These are phyloP conservation scores for Channa striata DNA, from an alignment of 2,797 vertebrate species.

Conservation along the genomic window DNA sequence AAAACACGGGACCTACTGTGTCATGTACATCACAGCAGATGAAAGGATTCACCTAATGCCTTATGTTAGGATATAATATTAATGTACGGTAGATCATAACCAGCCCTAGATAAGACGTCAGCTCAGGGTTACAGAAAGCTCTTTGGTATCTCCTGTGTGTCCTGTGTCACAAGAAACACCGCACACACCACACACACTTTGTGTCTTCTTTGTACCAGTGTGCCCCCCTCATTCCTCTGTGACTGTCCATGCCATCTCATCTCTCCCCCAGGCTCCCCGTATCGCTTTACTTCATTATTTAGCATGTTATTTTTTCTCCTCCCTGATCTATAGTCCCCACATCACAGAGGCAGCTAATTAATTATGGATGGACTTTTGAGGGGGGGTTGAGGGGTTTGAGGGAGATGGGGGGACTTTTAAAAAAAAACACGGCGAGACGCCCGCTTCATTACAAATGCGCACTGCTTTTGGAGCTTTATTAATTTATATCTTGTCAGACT, in stretches of 20 bases:
- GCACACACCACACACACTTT: constrained; percentile 10
- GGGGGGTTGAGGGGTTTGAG: constrained; percentile 1
- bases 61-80: constrained; percentile 43
- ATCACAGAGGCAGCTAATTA: constrained; percentile 80
- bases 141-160: constrained; percentile 35
- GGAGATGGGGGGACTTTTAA: constrained; percentile 34
- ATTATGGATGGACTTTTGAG: constrained; percentile 74
- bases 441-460: constrained; percentile 74
- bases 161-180: constrained; percentile 33
- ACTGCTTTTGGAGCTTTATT: constrained; percentile 78
- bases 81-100: constrained; percentile 39
- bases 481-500: constrained; percentile 80
- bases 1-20: constrained; percentile 1
- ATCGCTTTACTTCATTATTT: constrained; percentile 84
- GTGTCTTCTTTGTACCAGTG: constrained; percentile 61
- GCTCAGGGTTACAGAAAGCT: constrained; percentile 42
- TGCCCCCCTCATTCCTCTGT: constrained; percentile 51
- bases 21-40: constrained; percentile 14
- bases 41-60: constrained; percentile 26
- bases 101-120: constrained; percentile 3
- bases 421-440: constrained; percentile 70
- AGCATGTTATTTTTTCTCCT: constrained; percentile 79
- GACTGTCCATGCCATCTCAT: constrained; percentile 67
- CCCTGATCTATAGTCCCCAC: constrained; percentile 80
- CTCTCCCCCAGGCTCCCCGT: constrained; percentile 62